Percentiles rank a stretch among this genome's conserved stretches.
Evolutionary conservation across 2,113 vertebrate species (phyloP).

Genomic region (Odobenus rosmarus): DNA sequence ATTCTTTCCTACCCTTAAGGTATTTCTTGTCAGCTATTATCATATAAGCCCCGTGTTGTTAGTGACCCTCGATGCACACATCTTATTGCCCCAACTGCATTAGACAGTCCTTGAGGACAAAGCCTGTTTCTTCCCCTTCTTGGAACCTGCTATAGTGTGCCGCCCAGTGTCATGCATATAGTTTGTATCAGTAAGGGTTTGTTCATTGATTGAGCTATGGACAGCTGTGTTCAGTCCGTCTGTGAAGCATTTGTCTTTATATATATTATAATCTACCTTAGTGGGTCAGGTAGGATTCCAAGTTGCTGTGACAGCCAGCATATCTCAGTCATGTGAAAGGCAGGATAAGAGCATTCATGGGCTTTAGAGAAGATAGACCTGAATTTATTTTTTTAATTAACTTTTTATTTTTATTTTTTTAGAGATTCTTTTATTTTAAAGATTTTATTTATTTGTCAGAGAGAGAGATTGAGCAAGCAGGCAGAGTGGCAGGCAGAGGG

Average conservation of each 20-base stretch:
- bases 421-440: too few species aligned
- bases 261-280: background rate
- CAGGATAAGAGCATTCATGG: background rate
- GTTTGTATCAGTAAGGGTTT: background rate
- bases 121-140: background rate
- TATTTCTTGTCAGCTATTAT: slow-evolving; percentile 72
- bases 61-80: slow-evolving; percentile 24
- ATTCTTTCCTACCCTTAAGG: slow-evolving; percentile 58
- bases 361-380: background rate
- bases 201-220: background rate
- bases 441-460: too few species aligned
- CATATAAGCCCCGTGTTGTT: slow-evolving; percentile 34
- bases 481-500: too few species aligned
- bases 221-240: background rate
- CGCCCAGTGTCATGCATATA: accelerated
- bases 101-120: background rate
- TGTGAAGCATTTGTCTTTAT: background rate
- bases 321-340: background rate
- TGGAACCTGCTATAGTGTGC: background rate
- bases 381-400: background rate
- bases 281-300: background rate
- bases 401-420: background rate
- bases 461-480: too few species aligned
- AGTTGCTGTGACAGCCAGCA: background rate
- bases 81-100: background rate